Evolutionary conservation across 1,140 invertebrate genomes (phyloP).

Genomic region (Musca vetustissima): DNA sequence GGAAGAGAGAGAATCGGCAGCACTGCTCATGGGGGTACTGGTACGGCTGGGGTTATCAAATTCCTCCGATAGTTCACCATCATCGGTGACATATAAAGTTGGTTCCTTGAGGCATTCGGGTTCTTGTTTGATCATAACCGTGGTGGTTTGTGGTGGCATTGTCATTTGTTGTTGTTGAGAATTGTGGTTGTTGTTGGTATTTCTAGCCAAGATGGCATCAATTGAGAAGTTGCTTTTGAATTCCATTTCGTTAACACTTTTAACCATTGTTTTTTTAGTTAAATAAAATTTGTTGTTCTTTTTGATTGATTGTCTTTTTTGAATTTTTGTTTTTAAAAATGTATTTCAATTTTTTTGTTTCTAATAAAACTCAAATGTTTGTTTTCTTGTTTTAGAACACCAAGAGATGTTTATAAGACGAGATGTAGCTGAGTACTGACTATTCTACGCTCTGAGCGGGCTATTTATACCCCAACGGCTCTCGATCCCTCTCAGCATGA

Average conservation of each 20-base stretch:
- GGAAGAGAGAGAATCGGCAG: conserved; percentile 42
- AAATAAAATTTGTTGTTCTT: conserved; percentile 20
- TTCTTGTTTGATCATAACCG: conserved; percentile 2
- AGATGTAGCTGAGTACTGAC: conserved; percentile 26
- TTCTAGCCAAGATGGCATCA: conserved; percentile 65
- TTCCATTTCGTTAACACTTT: conserved; percentile 52
- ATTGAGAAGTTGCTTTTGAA: conserved; percentile 70
- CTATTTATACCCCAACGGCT: conserved; percentile 23
- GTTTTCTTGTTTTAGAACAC: background rate
- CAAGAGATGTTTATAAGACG: background rate
- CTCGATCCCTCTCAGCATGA: conserved; percentile 17
- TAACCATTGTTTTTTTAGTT: conserved; percentile 27
- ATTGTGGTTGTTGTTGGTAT: conserved; percentile 28
- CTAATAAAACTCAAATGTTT: background rate
- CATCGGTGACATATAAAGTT: conserved; percentile 44
- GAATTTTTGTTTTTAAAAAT: too few relatives aligned
- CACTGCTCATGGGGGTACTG: conserved; percentile 52
- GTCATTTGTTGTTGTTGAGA: conserved; percentile 26
- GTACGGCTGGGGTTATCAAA: conserved; percentile 49
- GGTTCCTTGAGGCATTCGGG: background rate
- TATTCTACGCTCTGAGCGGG: background rate
- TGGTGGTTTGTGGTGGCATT: background rate
- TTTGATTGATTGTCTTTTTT: conserved; percentile 1
- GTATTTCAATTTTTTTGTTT: too few relatives aligned
- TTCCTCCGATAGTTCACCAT: conserved; percentile 48